A percentile compares a stretch with the other conserved stretches of the same genome.
Evolutionary conservation across 2,113 vertebrate genomes (phyloP).

Genomic region (Heptranchias perlo): DNA sequence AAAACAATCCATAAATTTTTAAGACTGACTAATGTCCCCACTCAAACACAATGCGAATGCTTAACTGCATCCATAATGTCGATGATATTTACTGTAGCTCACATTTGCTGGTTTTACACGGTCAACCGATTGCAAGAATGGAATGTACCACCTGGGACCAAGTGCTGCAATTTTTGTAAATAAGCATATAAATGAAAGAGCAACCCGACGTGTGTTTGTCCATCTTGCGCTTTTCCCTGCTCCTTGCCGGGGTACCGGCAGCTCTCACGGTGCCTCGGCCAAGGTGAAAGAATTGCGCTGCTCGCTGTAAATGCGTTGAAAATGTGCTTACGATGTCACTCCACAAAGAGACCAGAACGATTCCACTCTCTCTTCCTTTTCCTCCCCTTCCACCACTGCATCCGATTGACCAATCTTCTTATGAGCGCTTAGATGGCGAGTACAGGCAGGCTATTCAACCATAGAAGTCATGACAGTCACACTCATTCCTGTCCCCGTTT

Average conservation of each 20-base stretch:
- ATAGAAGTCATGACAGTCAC: neutral
- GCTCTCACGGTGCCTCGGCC: neutral
- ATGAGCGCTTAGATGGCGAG: neutral
- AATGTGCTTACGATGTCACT: neutral
- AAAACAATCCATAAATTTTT: neutral
- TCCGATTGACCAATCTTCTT: neutral
- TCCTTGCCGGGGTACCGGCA: neutral
- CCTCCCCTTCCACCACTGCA: too few relatives aligned
- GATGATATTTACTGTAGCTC: neutral
- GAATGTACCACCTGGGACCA: neutral
- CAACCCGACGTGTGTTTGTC: neutral
- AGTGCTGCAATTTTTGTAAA: neutral
- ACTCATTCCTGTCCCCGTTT: neutral
- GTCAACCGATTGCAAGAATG: neutral
- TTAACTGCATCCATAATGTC: neutral
- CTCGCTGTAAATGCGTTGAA: neutral
- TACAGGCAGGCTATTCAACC: neutral
- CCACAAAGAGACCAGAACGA: neutral
- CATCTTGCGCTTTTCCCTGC: neutral
- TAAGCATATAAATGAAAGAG: neutral
- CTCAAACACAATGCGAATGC: neutral
- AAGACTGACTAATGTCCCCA: constrained; percentile 20
- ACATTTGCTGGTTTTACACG: neutral
- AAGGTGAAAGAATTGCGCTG: neutral
- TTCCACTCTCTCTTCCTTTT: neutral